These are phyloP conservation scores for Sorex fumeus DNA, from an alignment of 2,113 vertebrate species.

Conservation along the genomic window DNA sequence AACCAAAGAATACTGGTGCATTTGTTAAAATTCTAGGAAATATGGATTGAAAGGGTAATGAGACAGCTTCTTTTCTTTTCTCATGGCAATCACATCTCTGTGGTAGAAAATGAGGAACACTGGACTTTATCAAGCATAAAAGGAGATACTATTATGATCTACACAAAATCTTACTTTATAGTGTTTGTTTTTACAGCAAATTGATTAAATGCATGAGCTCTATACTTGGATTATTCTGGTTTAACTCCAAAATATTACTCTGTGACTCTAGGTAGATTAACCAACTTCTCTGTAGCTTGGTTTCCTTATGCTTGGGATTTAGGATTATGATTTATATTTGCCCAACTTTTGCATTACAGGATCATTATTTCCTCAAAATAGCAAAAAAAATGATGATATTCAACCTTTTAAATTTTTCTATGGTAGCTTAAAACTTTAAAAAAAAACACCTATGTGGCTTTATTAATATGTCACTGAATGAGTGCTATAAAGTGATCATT, in stretches of 20 bases:
- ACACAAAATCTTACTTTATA: neutral
- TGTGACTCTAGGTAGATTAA: neutral
- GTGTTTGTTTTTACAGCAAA: neutral
- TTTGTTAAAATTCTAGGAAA: neutral
- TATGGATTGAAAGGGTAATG: neutral
- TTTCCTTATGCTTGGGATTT: neutral
- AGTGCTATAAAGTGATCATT: neutral
- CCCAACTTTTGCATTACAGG: neutral
- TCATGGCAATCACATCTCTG: neutral
- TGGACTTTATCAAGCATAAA: neutral
- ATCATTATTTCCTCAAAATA: neutral
- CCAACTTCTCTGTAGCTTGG: neutral
- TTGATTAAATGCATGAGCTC: neutral
- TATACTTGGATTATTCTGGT: neutral
- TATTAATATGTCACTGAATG: neutral
- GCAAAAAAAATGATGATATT: constrained; percentile 2
- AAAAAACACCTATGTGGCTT: neutral
- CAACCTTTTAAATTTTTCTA: neutral
- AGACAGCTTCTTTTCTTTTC: neutral
- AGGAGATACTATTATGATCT: neutral
- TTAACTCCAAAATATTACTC: constrained; percentile 24
- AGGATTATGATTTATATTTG: constrained; percentile 16
- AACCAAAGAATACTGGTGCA: neutral
- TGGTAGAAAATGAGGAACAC: neutral
- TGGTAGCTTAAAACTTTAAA: neutral